phyloP scores from a whole-genome alignment of 2,113 vertebrate species.

The Boleophthalmus pectinirostris region DNA sequence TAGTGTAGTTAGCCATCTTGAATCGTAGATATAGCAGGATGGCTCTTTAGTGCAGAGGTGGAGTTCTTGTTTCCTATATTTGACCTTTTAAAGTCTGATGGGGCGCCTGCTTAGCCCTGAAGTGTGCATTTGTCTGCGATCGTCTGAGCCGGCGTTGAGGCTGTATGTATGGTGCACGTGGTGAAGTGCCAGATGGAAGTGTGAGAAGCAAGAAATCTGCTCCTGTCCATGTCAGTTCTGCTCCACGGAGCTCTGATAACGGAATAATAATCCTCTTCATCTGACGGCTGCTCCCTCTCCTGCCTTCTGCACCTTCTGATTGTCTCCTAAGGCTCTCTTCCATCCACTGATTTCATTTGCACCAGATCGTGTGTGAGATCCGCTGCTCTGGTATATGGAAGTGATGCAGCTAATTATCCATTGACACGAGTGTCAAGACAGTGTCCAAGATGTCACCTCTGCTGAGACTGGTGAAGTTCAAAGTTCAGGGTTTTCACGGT shows the following conservation, averaged over 20 bases:
- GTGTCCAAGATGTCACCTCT: background rate
- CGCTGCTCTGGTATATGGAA: background rate
- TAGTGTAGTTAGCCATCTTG: background rate
- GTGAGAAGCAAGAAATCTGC: conserved; percentile 80
- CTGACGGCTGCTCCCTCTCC: conserved; percentile 55
- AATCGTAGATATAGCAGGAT: background rate
- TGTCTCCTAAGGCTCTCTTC: conserved; percentile 49
- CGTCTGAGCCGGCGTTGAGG: background rate
- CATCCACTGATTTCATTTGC: conserved; percentile 38
- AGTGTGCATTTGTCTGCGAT: conserved; percentile 13
- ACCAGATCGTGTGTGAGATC: conserved; percentile 18
- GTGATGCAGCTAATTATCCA: conserved; percentile 4
- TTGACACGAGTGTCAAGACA: background rate
- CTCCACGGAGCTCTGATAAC: conserved; percentile 79
- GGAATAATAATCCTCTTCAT: conserved; percentile 78
- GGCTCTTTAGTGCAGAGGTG: background rate
- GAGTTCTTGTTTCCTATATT: background rate
- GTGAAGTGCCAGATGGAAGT: conserved; percentile 78
- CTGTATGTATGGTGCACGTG: conserved; percentile 66
- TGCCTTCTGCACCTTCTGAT: conserved; percentile 40
- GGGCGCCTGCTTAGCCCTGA: conserved; percentile 7
- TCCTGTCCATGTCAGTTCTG: conserved; percentile 81
- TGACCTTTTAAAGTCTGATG: conserved; percentile 28
- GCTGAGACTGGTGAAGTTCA: background rate
- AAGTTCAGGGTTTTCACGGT: background rate